phyloP scores from a whole-genome alignment of 2,797 vertebrate genomes.

The Xerus rutilus region DNA sequence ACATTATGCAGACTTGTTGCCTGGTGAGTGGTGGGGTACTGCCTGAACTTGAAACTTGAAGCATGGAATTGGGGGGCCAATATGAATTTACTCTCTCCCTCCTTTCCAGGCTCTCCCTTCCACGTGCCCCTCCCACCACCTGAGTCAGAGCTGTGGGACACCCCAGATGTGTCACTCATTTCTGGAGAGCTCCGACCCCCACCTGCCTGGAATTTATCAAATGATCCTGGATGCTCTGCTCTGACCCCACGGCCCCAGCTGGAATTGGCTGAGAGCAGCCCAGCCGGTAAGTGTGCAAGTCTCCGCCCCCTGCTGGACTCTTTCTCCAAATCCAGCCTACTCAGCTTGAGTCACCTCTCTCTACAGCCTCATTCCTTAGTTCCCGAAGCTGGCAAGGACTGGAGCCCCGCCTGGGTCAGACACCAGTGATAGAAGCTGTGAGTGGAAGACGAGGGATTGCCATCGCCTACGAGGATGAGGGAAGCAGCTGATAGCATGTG shows the following conservation, averaged over 20 bases:
- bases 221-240: constrained; percentile 87
- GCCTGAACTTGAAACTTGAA: neutral
- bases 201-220: constrained; percentile 87
- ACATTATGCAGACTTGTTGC: constrained; percentile 94
- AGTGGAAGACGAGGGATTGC: constrained; percentile 95
- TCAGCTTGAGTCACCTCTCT: constrained; percentile 32
- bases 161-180: constrained; percentile 94
- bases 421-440: constrained; percentile 91
- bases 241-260: constrained; percentile 87
- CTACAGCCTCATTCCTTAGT: constrained; percentile 93
- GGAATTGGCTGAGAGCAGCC: constrained; percentile 89
- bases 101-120: constrained; percentile 89
- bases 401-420: constrained; percentile 94
- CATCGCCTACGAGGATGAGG: constrained; percentile 96
- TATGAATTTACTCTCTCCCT: neutral
- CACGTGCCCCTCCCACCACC: constrained; percentile 89
- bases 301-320: neutral
- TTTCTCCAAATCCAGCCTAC: neutral
- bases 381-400: constrained; percentile 95
- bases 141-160: constrained; percentile 85
- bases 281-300: constrained; percentile 73
- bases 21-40: constrained; percentile 89
- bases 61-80: neutral
- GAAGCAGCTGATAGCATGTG: constrained; percentile 73
- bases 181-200: constrained; percentile 92